Percentiles rank a stretch among this genome's conserved stretches.
Evolutionary conservation across 2,797 vertebrate species (phyloP).

Genomic region (Peromyscus attwateri): DNA sequence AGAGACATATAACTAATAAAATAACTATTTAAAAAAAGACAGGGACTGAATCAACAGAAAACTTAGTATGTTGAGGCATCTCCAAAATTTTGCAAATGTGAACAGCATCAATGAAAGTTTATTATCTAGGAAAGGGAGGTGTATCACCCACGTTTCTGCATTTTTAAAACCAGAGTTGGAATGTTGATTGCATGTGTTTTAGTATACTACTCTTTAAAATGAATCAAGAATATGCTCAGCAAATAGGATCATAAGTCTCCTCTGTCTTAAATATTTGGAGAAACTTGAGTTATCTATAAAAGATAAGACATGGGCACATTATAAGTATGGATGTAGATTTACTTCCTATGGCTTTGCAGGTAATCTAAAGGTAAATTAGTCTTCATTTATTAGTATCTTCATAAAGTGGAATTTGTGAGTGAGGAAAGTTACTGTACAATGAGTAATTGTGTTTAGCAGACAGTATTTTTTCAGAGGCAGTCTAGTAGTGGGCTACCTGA

Average conservation of each 20-base stretch:
- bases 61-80: slow-evolving; percentile 30
- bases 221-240: slow-evolving; percentile 51
- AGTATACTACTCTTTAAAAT: slow-evolving; percentile 49
- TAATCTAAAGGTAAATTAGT: slow-evolving; percentile 57
- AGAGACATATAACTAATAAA: background rate
- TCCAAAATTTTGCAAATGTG: slow-evolving; percentile 35
- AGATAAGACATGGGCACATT: slow-evolving; percentile 55
- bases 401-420: slow-evolving; percentile 58
- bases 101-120: slow-evolving; percentile 53
- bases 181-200: slow-evolving; percentile 59
- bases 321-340: slow-evolving; percentile 38
- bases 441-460: slow-evolving; percentile 62
- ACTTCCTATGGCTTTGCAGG: slow-evolving; percentile 56
- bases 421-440: slow-evolving; percentile 49
- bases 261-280: slow-evolving; percentile 60
- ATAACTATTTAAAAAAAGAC: background rate
- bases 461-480: slow-evolving; percentile 56
- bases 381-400: slow-evolving; percentile 44
- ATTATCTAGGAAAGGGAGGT: slow-evolving; percentile 42
- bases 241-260: slow-evolving; percentile 37
- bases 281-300: slow-evolving; percentile 60
- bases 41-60: slow-evolving; percentile 55
- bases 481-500: background rate
- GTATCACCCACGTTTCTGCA: slow-evolving; percentile 45
- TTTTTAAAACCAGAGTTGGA: slow-evolving; percentile 22